Percentiles rank a stretch among this genome's conserved stretches.
phyloP scores from a whole-genome alignment of 2,888 invertebrate genomes.

The Merodon equestris region DNA sequence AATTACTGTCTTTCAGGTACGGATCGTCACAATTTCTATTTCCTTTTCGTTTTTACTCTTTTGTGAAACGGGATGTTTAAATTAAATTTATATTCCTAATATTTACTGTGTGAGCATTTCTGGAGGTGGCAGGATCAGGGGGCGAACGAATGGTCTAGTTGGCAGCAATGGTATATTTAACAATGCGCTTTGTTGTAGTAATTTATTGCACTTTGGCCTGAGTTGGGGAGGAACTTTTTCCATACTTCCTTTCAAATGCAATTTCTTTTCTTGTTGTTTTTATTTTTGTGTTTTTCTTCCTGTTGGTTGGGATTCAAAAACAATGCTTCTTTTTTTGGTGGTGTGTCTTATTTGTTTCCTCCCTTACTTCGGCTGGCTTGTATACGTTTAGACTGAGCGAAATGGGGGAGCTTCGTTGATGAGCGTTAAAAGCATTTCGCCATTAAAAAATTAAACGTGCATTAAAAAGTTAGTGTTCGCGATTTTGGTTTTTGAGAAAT shows the following conservation, averaged over 20 bases:
- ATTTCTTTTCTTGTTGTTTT: constrained; percentile 9
- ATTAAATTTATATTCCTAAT: constrained; percentile 65
- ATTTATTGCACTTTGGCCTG: constrained; percentile 59
- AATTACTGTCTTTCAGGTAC: constrained; percentile 58
- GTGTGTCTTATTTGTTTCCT: background rate
- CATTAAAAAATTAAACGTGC: constrained; percentile 72
- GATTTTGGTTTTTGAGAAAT: constrained; percentile 63
- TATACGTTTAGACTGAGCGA: no score
- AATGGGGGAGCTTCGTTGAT: constrained; percentile 39
- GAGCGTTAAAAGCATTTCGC: constrained; percentile 70
- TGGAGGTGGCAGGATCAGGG: background rate
- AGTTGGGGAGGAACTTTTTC: constrained; percentile 35
- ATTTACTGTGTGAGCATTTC: constrained; percentile 32
- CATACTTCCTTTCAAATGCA: constrained; percentile 48
- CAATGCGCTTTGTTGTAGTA: constrained; percentile 31
- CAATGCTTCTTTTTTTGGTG: constrained; percentile 21
- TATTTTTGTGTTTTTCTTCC: background rate
- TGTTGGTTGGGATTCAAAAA: constrained; percentile 22
- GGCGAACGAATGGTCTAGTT: background rate
- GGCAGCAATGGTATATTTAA: constrained; percentile 20
- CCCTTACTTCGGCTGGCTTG: no score
- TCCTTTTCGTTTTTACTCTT: constrained; percentile 5
- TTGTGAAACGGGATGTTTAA: constrained; percentile 52
- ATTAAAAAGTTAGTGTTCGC: constrained; percentile 71
- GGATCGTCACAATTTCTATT: no score